These are phyloP conservation scores for Amiota communis DNA, from an alignment of 2,888 invertebrate genomes.

Conservation along the genomic window DNA sequence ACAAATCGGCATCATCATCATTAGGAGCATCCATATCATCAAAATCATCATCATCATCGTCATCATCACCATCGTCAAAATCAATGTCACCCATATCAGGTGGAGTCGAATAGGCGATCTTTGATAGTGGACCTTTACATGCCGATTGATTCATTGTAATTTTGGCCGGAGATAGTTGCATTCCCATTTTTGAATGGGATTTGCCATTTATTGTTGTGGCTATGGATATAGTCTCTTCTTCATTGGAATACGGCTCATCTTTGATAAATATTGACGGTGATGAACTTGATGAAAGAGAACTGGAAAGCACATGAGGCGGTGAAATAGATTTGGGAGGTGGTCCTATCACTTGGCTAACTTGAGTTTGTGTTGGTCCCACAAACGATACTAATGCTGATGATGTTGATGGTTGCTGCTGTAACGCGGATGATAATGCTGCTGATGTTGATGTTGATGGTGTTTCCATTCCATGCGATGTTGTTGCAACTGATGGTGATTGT, in stretches of 20 bases:
- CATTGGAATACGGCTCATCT: slow-evolving; percentile 64
- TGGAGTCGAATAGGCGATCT: slow-evolving; percentile 11
- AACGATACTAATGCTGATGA: slow-evolving; percentile 12
- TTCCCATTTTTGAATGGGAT: slow-evolving; percentile 45
- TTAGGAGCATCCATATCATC: slow-evolving; percentile 33
- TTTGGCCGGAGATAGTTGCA: slow-evolving; percentile 32
- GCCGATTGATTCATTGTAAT: slow-evolving; percentile 49
- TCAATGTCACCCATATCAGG: slow-evolving; percentile 47
- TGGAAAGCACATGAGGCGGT: slow-evolving; percentile 46
- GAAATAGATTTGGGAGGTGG: slow-evolving; percentile 23
- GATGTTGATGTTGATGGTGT: slow-evolving; percentile 22
- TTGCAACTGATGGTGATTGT: slow-evolving; percentile 19
- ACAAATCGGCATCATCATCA: slow-evolving; percentile 36
- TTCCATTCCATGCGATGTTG: neutral
- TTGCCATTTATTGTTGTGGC: slow-evolving; percentile 43
- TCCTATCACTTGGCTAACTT: neutral
- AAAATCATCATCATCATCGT: slow-evolving; percentile 56
- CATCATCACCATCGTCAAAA: slow-evolving; percentile 54
- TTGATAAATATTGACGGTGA: slow-evolving; percentile 71
- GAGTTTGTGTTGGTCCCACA: neutral
- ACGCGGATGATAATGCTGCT: neutral
- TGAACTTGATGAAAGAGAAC: slow-evolving; percentile 64
- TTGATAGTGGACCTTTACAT: slow-evolving; percentile 51
- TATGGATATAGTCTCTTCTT: slow-evolving; percentile 50
- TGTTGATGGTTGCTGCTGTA: slow-evolving; percentile 20